These are phyloP conservation scores for Elachura formosa DNA, from an alignment of 2,113 vertebrate genomes.

Conservation along the genomic window DNA sequence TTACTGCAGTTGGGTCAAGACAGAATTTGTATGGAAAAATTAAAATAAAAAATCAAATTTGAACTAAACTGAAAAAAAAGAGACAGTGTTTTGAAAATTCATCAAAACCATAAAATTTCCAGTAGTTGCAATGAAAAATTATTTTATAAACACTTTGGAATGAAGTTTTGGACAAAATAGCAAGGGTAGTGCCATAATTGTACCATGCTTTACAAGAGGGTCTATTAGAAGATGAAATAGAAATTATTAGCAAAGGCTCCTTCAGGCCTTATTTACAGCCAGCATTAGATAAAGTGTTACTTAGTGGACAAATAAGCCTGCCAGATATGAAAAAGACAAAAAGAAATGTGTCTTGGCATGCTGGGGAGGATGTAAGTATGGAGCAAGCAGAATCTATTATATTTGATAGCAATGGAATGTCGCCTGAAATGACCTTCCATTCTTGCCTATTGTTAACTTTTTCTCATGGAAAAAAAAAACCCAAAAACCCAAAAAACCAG, in stretches of 20 bases:
- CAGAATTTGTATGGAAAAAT: not conserved
- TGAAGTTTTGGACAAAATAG: not conserved
- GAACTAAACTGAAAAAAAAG: not conserved
- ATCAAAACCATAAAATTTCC: not conserved
- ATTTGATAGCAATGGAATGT: constrained; percentile 44
- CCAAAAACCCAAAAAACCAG: not conserved
- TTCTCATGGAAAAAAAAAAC: not conserved
- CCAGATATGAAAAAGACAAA: constrained; percentile 15
- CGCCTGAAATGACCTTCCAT: constrained; percentile 21
- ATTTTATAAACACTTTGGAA: not conserved
- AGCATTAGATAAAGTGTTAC: not conserved
- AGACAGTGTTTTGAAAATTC: not conserved
- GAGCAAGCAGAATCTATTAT: constrained; percentile 24
- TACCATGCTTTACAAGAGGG: not conserved
- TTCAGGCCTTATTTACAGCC: not conserved
- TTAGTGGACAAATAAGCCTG: constrained; percentile 25
- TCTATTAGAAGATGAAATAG: not conserved
- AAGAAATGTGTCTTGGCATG: constrained; percentile 34
- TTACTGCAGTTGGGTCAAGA: not conserved
- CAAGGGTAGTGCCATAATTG: not conserved
- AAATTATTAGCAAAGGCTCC: not conserved
- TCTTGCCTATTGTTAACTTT: constrained; percentile 28
- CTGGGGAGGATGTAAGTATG: not conserved
- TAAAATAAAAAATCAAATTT: not conserved
- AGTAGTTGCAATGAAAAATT: not conserved